These are phyloP conservation scores for Tetragonisca angustula DNA, from an alignment of 2,888 invertebrate genomes.

Conservation along the genomic window DNA sequence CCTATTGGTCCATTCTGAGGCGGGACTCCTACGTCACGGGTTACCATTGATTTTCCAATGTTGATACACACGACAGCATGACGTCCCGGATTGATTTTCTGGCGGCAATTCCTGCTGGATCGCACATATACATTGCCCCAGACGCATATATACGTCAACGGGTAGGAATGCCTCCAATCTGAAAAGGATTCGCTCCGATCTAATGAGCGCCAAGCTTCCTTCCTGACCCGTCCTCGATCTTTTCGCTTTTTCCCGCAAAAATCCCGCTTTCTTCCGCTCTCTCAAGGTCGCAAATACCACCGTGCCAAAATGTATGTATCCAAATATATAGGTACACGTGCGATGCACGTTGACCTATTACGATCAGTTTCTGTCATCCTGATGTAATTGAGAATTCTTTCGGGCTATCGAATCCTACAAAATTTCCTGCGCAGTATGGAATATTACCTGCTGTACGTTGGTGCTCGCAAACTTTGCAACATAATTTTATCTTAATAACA, in stretches of 20 bases:
- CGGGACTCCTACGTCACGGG: slow-evolving; percentile 82
- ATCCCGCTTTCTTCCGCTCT: slow-evolving; percentile 6
- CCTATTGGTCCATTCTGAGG: slow-evolving; percentile 78
- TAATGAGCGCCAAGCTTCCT: not conserved
- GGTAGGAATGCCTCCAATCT: not conserved
- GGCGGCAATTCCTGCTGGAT: slow-evolving; percentile 65
- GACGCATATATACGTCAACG: slow-evolving; percentile 11
- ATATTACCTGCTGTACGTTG: not conserved
- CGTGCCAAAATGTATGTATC: not conserved
- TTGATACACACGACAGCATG: slow-evolving; percentile 76
- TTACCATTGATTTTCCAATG: slow-evolving; percentile 83
- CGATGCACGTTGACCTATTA: slow-evolving; percentile 11
- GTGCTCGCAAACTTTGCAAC: not conserved
- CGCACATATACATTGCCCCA: slow-evolving; percentile 36
- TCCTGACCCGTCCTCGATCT: slow-evolving; percentile 36
- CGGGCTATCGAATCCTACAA: not conserved
- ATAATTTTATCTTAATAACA: not conserved
- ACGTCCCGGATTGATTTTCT: slow-evolving; percentile 76
- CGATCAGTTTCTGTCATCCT: not conserved
- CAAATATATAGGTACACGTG: slow-evolving; percentile 25
- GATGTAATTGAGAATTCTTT: slow-evolving; percentile 26
- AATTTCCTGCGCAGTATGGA: not conserved
- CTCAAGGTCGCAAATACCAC: slow-evolving; percentile 48
- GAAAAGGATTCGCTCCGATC: not conserved
- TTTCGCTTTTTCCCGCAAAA: slow-evolving; percentile 13